A percentile compares a stretch with the other conserved stretches of the same genome.
phyloP scores from a whole-genome alignment of 2,113 vertebrate genomes.

The Chiloscyllium plagiosum region DNA sequence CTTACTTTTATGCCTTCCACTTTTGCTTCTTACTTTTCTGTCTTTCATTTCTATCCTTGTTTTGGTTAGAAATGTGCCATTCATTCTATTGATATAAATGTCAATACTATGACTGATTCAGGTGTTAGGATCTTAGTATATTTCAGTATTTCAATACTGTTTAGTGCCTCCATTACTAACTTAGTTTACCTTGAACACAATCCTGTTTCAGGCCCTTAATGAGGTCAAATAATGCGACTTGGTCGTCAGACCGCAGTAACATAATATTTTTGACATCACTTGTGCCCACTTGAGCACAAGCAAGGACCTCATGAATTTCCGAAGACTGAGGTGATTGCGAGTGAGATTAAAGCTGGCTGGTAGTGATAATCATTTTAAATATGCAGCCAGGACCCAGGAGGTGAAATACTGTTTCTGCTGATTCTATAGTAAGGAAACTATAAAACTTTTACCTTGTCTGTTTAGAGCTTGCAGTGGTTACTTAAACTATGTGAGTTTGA shows the following conservation, averaged over 20 bases:
- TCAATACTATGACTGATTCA: neutral
- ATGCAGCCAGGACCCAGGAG: neutral
- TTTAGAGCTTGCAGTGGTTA: neutral
- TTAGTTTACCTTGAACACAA: neutral
- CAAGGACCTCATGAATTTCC: neutral
- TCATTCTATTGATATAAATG: neutral
- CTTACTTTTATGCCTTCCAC: too few relatives aligned
- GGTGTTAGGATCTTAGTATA: neutral
- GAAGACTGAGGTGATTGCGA: neutral
- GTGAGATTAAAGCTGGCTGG: neutral
- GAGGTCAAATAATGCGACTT: too few relatives aligned
- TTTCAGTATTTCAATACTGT: neutral
- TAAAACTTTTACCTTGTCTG: neutral
- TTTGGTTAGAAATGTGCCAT: neutral
- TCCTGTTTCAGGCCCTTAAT: neutral
- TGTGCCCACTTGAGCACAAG: neutral
- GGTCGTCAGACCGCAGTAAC: neutral
- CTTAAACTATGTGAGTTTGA: neutral
- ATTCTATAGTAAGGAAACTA: neutral
- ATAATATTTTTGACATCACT: neutral
- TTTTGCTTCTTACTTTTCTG: too few relatives aligned
- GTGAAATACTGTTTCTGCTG: neutral
- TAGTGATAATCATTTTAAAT: neutral
- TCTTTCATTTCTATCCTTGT: too few relatives aligned
- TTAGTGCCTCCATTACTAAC: neutral